phyloP scores from a whole-genome alignment of 2,113 vertebrate species.

The Cinclus cinclus region DNA sequence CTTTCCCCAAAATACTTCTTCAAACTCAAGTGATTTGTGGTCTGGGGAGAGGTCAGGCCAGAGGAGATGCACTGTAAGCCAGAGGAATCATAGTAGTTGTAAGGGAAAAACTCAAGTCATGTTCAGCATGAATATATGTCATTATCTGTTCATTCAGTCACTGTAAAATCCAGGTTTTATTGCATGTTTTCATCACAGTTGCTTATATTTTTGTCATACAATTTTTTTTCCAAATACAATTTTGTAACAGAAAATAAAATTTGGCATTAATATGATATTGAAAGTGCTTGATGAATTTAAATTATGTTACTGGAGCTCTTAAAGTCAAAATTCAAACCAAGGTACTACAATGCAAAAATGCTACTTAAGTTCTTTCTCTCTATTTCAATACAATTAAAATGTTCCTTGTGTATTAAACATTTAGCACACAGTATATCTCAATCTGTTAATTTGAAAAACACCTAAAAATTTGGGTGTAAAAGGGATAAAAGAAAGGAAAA shows the following conservation, averaged over 20 bases:
- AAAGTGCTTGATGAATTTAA: background rate
- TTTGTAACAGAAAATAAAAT: background rate
- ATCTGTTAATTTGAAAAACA: background rate
- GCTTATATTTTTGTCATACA: background rate
- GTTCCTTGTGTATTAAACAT: background rate
- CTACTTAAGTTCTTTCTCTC: background rate
- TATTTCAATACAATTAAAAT: background rate
- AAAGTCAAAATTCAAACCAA: background rate
- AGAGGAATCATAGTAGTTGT: background rate
- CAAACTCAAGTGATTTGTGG: background rate
- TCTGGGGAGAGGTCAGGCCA: background rate
- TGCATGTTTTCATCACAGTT: background rate
- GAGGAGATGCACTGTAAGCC: background rate
- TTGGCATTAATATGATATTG: background rate
- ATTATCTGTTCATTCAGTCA: background rate
- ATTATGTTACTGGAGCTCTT: background rate
- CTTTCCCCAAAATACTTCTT: background rate
- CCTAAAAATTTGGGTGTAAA: fast-evolving
- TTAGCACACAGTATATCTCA: fast-evolving
- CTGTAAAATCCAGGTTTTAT: background rate
- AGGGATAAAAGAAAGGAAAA: background rate
- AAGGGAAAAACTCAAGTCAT: background rate
- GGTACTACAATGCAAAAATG: background rate
- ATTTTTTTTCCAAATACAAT: background rate
- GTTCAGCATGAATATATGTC: background rate